These are phyloP conservation scores for Sebastes minor DNA, from an alignment of 2,797 vertebrate genomes.

Conservation along the genomic window DNA sequence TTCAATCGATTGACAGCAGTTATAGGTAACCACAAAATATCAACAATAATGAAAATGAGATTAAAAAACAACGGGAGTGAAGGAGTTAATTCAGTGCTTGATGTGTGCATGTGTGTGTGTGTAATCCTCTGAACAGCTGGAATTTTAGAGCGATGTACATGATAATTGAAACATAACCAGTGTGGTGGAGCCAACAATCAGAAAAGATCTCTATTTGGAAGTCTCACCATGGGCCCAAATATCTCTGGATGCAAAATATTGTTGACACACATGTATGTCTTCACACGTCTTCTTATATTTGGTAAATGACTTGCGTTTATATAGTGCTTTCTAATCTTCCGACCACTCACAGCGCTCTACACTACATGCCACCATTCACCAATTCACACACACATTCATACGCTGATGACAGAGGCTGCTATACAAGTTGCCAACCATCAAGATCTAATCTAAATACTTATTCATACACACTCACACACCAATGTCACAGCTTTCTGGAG, in stretches of 20 bases:
- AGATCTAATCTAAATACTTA: too few relatives aligned
- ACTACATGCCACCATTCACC: too few relatives aligned
- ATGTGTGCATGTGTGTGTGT: neutral
- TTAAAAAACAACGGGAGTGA: neutral
- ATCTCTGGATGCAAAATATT: constrained; percentile 53
- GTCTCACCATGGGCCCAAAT: constrained; percentile 23
- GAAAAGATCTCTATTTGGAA: constrained; percentile 10
- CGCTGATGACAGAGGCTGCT: too few relatives aligned
- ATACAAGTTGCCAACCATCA: too few relatives aligned
- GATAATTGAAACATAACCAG: constrained; percentile 21
- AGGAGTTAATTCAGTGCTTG: neutral
- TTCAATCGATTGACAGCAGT: too few relatives aligned
- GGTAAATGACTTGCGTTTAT: too few relatives aligned
- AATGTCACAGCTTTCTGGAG: too few relatives aligned
- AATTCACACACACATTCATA: too few relatives aligned
- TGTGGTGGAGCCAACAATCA: neutral
- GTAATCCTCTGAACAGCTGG: constrained; percentile 4
- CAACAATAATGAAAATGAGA: neutral
- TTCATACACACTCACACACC: too few relatives aligned
- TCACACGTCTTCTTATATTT: neutral
- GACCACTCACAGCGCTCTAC: too few relatives aligned
- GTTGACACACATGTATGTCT: constrained; percentile 29
- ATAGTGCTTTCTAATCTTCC: too few relatives aligned
- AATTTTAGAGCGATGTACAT: neutral
- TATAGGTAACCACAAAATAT: neutral